phyloP scores from a whole-genome alignment of 2,888 invertebrate genomes.

The Andrena bucephala region DNA sequence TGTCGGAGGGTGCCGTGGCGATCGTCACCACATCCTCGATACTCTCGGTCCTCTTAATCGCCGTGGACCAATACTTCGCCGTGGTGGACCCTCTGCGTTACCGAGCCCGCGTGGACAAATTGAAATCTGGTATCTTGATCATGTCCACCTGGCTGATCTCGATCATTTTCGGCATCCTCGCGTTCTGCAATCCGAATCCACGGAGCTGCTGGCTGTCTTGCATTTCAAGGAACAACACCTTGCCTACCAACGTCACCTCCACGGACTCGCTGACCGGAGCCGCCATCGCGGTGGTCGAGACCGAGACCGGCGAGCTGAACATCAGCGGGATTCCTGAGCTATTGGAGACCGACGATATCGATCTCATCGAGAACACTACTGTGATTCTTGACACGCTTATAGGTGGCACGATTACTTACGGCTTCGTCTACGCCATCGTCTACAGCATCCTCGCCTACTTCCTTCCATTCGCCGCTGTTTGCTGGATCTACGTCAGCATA shows the following conservation, averaged over 20 bases:
- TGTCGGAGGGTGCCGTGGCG: constrained; percentile 88
- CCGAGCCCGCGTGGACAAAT: constrained; percentile 87
- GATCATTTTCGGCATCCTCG: constrained; percentile 84
- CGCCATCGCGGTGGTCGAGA: constrained; percentile 60
- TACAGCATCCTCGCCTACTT: constrained; percentile 86
- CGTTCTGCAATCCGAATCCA: constrained; percentile 85
- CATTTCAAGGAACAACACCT: constrained; percentile 17
- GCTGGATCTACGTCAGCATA: constrained; percentile 91
- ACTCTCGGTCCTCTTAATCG: constrained; percentile 88
- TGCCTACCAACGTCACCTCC: background rate
- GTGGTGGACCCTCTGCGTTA: constrained; percentile 89
- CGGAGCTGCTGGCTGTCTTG: constrained; percentile 85
- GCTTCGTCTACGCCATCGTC: constrained; percentile 84
- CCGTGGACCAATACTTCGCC: constrained; percentile 89
- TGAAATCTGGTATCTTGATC: constrained; percentile 85
- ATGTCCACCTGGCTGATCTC: constrained; percentile 86
- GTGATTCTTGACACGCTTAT: constrained; percentile 54
- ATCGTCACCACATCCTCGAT: constrained; percentile 87
- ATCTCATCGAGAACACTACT: constrained; percentile 60
- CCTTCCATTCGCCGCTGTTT: constrained; percentile 88
- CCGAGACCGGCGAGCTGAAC: constrained; percentile 44
- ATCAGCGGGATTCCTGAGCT: background rate
- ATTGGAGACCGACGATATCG: constrained; percentile 33
- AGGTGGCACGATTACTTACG: constrained; percentile 78
- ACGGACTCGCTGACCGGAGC: constrained; percentile 21